Percentiles rank a stretch among this genome's conserved stretches.
phyloP scores from a whole-genome alignment of 2,888 invertebrate genomes.

The Gasteruption jaculator region DNA sequence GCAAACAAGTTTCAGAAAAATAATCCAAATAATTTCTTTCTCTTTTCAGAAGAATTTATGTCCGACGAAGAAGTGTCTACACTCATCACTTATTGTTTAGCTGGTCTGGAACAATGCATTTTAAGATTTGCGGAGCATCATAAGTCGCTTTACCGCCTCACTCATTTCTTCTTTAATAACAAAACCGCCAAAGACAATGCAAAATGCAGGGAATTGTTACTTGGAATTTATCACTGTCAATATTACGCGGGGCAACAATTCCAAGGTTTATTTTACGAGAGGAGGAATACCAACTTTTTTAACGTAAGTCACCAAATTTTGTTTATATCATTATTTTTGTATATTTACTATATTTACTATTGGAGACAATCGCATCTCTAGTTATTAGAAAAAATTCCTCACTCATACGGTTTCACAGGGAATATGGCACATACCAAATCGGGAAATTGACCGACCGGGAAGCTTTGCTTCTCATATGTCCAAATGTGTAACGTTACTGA shows the following conservation, averaged over 20 bases:
- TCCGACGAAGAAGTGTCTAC: constrained; percentile 57
- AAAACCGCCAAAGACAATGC: constrained; percentile 65
- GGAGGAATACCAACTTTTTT: constrained; percentile 83
- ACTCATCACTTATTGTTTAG: constrained; percentile 66
- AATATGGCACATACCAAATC: constrained; percentile 86
- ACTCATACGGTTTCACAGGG: constrained; percentile 57
- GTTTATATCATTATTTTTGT: constrained; percentile 3
- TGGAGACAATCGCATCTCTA: too few species aligned
- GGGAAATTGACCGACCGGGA: constrained; percentile 88
- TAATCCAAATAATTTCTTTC: not conserved
- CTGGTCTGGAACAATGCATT: constrained; percentile 80
- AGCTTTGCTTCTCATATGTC: constrained; percentile 90
- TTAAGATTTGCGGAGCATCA: constrained; percentile 86
- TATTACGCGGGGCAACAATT: constrained; percentile 60
- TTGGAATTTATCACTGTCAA: constrained; percentile 66
- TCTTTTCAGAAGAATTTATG: constrained; percentile 40
- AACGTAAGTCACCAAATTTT: constrained; percentile 59
- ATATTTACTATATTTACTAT: constrained; percentile 5
- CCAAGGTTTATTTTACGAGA: constrained; percentile 79
- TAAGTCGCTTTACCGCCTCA: constrained; percentile 84
- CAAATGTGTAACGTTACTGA: constrained; percentile 73
- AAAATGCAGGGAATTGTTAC: constrained; percentile 67
- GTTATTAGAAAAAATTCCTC: not conserved
- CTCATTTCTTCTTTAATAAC: constrained; percentile 76
- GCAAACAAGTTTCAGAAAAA: too few species aligned